These are phyloP conservation scores for Lycopodina hypogea DNA, from an alignment of 37 sponge, comb jelly and placozoan species.

Conservation along the genomic window DNA sequence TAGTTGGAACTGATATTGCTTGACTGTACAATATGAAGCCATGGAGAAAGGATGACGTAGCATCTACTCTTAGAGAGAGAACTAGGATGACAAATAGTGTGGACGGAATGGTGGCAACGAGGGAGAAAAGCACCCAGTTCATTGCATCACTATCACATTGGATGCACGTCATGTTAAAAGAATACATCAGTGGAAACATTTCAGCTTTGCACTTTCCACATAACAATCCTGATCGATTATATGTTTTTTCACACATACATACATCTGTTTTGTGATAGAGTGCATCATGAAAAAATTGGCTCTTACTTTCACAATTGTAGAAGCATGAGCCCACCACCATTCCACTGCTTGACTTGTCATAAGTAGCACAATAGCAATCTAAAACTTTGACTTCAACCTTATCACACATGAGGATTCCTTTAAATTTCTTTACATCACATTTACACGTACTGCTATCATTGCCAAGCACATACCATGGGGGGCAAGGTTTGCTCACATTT, in stretches of 20 bases:
- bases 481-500: too few relatives aligned
- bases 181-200: conserved; percentile 24
- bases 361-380: conserved; percentile 12
- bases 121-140: conserved; percentile 7
- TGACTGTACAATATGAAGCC: conserved; percentile 58
- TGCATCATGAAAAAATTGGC: not conserved
- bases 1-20: conserved; percentile 1
- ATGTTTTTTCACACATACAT: too few relatives aligned
- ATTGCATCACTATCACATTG: not conserved
- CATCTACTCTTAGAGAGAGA: conserved; percentile 53
- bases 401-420: not conserved
- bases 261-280: too few relatives aligned
- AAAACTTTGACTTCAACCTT: not conserved
- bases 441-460: too few relatives aligned
- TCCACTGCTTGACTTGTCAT: not conserved
- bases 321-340: not conserved
- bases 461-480: too few relatives aligned
- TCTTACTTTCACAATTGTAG: conserved; percentile 1
- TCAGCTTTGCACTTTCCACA: conserved; percentile 36
- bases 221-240: not conserved
- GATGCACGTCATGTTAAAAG: conserved; percentile 23
- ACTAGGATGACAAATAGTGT: conserved; percentile 45
- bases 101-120: conserved; percentile 31
- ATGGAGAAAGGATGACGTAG: conserved; percentile 42
- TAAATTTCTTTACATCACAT: not conserved